A percentile compares a stretch with the other conserved stretches of the same genome.
phyloP scores from a whole-genome alignment of 2,797 vertebrate species.

The Melanotaenia pygmaea region DNA sequence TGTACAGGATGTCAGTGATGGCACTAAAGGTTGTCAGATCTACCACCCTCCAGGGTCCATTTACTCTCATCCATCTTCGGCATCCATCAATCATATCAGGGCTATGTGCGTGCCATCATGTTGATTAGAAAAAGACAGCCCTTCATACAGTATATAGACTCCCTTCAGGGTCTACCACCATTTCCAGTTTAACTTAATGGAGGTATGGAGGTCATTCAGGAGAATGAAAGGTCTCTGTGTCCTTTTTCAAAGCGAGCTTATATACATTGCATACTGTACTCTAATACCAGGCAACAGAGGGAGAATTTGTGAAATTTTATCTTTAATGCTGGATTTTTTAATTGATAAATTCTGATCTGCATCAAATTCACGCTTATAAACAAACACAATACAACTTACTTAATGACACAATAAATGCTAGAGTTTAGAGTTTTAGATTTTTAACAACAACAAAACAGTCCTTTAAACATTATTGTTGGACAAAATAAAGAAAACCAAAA shows the following conservation, averaged over 20 bases:
- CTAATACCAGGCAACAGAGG: not conserved
- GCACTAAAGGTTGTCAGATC: conserved; percentile 33
- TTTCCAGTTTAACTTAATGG: conserved; percentile 42
- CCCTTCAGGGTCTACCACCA: conserved; percentile 28
- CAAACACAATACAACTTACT: not conserved
- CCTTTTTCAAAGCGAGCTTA: conserved; percentile 1
- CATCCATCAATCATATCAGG: conserved; percentile 51
- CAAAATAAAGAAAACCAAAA: too few relatives aligned
- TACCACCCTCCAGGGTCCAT: conserved; percentile 31
- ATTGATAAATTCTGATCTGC: not conserved
- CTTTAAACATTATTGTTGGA: too few relatives aligned
- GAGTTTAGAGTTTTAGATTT: not conserved
- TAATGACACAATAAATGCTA: not conserved
- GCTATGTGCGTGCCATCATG: conserved; percentile 52
- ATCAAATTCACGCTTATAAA: not conserved
- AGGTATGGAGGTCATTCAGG: conserved; percentile 36
- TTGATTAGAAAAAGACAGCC: conserved; percentile 48
- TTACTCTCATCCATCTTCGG: conserved; percentile 17
- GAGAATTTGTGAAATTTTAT: too few relatives aligned
- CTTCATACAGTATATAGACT: conserved; percentile 43
- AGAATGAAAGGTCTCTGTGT: conserved; percentile 33
- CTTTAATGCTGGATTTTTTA: not conserved
- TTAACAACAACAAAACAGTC: too few relatives aligned
- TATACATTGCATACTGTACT: not conserved
- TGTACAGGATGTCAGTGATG: conserved; percentile 49